phyloP scores from a whole-genome alignment of 2,113 vertebrate species.

The Nycticorax nycticorax region DNA sequence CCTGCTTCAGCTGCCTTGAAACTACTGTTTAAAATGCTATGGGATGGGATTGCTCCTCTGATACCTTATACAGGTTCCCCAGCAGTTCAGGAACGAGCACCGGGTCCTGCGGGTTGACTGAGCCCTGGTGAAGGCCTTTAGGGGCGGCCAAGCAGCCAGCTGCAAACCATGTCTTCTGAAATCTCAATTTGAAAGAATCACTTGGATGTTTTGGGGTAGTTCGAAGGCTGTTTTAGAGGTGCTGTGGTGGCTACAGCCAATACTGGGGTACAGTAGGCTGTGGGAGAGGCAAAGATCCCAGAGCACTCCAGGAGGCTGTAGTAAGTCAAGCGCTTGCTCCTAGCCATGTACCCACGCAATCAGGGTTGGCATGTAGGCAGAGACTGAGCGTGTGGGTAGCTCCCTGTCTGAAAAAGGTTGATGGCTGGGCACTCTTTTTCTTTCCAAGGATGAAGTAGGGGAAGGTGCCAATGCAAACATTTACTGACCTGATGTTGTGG shows the following conservation, averaged over 20 bases:
- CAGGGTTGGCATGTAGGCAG: not conserved
- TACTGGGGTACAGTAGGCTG: fast-evolving
- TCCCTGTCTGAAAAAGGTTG: not conserved
- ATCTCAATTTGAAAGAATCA: not conserved
- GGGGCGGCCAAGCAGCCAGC: not conserved
- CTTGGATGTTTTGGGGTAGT: not conserved
- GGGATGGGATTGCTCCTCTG: not conserved
- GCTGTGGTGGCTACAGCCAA: not conserved
- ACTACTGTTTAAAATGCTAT: not conserved
- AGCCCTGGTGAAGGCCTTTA: not conserved
- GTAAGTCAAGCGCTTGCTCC: not conserved
- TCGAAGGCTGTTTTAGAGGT: not conserved
- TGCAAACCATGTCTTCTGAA: not conserved
- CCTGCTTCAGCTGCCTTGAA: not conserved
- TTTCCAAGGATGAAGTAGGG: not conserved
- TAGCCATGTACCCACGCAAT: not conserved
- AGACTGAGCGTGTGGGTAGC: not conserved
- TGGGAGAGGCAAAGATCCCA: not conserved
- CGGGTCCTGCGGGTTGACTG: not conserved
- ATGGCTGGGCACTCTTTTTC: not conserved
- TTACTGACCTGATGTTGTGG: not conserved
- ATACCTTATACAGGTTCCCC: not conserved
- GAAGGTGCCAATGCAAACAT: not conserved
- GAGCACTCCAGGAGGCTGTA: not conserved
- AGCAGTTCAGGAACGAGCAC: not conserved